A percentile compares a stretch with the other conserved stretches of the same genome.
phyloP scores from a whole-genome alignment of 2,113 vertebrate species.

The Regulus satrapa region DNA sequence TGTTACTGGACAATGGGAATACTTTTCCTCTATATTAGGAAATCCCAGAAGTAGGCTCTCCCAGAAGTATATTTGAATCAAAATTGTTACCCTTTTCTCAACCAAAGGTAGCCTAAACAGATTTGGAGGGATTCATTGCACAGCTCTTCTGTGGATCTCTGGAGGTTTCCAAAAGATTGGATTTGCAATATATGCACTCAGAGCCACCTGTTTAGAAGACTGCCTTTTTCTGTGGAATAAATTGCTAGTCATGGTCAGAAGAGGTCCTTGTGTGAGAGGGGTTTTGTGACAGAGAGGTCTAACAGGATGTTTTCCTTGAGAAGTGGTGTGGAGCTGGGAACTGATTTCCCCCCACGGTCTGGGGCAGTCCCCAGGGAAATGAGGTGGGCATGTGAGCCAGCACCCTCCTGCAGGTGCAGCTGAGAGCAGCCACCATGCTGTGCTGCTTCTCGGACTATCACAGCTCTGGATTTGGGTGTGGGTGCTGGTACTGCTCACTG shows the following conservation, averaged over 20 bases:
- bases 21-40: constrained; percentile 42
- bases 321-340: fast-evolving
- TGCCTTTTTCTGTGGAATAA: not conserved
- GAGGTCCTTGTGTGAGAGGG: not conserved
- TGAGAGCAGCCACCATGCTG: fast-evolving
- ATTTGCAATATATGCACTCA: not conserved
- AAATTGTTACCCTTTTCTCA: not conserved
- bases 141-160: not conserved
- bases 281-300: not conserved
- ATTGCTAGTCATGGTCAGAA: not conserved
- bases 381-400: not conserved
- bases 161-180: not conserved
- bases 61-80: not conserved
- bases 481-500: not conserved
- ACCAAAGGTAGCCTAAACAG: not conserved
- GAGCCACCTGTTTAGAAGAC: not conserved
- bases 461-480: not conserved
- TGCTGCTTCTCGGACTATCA: not conserved
- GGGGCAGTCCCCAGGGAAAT: not conserved
- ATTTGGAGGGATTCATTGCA: not conserved
- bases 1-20: constrained; percentile 54
- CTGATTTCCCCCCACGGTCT: not conserved
- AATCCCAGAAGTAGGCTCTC: constrained; percentile 25
- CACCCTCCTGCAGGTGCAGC: not conserved
- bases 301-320: not conserved